Evolutionary conservation across 2,113 vertebrate species (phyloP).

Genomic region (Toxotes chatareus): DNA sequence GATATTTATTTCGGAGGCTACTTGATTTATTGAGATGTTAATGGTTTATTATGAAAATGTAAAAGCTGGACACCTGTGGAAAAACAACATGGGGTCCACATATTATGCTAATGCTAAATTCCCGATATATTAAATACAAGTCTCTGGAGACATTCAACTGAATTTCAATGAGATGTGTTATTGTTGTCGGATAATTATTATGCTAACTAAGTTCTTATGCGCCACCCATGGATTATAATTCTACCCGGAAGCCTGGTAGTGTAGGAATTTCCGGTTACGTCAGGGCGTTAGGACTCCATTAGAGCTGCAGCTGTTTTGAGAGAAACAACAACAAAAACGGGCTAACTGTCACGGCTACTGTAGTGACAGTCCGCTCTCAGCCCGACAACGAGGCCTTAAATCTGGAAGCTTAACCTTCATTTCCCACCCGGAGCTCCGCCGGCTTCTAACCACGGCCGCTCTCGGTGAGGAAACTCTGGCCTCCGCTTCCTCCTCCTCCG

Average conservation of each 20-base stretch:
- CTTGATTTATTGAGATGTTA: neutral
- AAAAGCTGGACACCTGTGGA: slow-evolving; percentile 13
- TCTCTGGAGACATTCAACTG: neutral
- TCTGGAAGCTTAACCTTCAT: slow-evolving; percentile 85
- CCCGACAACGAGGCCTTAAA: slow-evolving; percentile 82
- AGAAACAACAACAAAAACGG: slow-evolving; percentile 89
- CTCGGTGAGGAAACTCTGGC: slow-evolving; percentile 99
- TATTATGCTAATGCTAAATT: neutral
- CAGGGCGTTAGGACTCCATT: slow-evolving; percentile 90
- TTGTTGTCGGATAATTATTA: slow-evolving; percentile 49
- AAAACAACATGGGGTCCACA: neutral
- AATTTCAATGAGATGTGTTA: slow-evolving; percentile 23
- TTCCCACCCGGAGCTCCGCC: slow-evolving; percentile 88
- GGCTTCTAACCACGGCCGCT: slow-evolving; percentile 98
- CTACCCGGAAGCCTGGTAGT: slow-evolving; percentile 88
- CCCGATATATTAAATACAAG: neutral
- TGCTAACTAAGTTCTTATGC: slow-evolving; percentile 62
- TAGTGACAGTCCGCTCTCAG: slow-evolving; percentile 79
- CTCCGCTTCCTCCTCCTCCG: slow-evolving; percentile 99
- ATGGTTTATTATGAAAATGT: neutral
- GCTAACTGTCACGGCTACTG: slow-evolving; percentile 71
- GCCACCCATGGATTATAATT: slow-evolving; percentile 78
- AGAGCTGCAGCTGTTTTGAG: slow-evolving; percentile 89
- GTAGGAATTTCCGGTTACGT: slow-evolving; percentile 93
- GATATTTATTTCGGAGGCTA: neutral